Conservation (phyloP, 2,113 vertebrate species). For the Anseranas semipalmata region DNA sequence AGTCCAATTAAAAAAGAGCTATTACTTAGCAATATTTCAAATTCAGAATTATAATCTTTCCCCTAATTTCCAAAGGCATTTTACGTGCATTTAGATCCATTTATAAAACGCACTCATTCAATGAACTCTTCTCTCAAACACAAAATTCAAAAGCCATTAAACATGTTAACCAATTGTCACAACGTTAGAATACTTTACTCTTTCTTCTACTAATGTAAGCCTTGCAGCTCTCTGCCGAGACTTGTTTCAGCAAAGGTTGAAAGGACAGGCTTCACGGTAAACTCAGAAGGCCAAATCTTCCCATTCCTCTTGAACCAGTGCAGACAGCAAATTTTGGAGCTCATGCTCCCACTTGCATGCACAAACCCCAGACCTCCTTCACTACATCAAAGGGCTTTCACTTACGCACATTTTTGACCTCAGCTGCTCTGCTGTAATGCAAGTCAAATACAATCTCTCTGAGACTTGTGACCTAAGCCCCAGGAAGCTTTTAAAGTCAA, state of each 20-base stretch:
- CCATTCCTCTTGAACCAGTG: not conserved
- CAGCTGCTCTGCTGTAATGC: not conserved
- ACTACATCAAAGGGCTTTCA: conserved; percentile 14
- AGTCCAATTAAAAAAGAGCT: not conserved
- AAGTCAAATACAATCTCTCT: not conserved
- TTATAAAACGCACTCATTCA: not conserved
- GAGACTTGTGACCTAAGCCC: not conserved
- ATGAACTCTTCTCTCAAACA: not conserved
- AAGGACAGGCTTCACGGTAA: not conserved
- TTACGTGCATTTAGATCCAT: not conserved
- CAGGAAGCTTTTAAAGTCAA: conserved; percentile 6
- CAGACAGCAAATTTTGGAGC: not conserved
- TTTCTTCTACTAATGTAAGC: not conserved
- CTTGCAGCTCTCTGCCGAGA: not conserved
- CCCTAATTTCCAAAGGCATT: conserved; percentile 8
- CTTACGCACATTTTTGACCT: not conserved
- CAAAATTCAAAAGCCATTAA: conserved; percentile 5
- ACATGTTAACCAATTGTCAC: not conserved
- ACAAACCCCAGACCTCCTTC: not conserved
- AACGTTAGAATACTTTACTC: not conserved
- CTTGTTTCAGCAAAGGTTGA: not conserved
- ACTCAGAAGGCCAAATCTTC: not conserved
- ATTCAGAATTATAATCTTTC: not conserved
- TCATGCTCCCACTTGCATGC: not conserved
- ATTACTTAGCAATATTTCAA: not conserved